Conservation (phyloP, 2,888 invertebrate species). For the Odontothrips loti region DNA sequence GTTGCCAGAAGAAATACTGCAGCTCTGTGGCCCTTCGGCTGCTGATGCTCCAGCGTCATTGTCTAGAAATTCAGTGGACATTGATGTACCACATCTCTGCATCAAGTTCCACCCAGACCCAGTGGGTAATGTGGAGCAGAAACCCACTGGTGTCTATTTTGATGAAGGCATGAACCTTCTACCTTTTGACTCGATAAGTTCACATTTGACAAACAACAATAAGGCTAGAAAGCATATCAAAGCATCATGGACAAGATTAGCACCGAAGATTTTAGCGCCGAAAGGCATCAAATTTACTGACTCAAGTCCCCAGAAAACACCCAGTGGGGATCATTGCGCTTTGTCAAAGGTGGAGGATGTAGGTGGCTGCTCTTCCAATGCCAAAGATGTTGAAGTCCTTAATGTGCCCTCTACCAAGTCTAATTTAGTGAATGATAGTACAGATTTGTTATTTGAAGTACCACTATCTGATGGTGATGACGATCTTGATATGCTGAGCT, state of each 20-base stretch:
- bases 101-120: not conserved
- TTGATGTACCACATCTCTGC: not conserved
- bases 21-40: not conserved
- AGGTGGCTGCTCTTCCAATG: not conserved
- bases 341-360: not conserved
- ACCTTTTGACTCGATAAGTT: not conserved
- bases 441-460: not conserved
- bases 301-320: not conserved
- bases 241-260: constrained; percentile 10
- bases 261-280: not conserved
- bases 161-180: constrained; percentile 7
- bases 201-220: constrained; percentile 1
- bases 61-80: not conserved
- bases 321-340: not conserved
- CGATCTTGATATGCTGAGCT: not conserved
- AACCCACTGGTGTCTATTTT: not conserved
- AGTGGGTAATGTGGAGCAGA: not conserved
- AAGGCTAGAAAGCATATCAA: constrained; percentile 5
- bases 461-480: not conserved
- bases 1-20: not conserved
- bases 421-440: not conserved
- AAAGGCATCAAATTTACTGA: constrained; percentile 9
- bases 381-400: not conserved
- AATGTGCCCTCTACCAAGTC: not conserved
- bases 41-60: not conserved